These are phyloP conservation scores for Paracentrotus lividus DNA, from an alignment of 53 echinoderm and acorn worm genomes.

Conservation along the genomic window DNA sequence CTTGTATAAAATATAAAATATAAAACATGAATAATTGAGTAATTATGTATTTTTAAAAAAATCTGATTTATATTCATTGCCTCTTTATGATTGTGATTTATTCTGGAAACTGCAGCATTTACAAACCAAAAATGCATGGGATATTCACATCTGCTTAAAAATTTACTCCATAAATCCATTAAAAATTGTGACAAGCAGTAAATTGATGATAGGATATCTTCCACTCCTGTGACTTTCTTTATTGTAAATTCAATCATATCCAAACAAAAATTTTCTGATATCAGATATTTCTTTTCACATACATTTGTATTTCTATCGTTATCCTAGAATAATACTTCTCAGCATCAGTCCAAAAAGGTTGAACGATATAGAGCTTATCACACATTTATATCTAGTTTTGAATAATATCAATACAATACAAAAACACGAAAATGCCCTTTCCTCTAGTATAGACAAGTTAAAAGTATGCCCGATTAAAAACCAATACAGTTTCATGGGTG, in stretches of 20 bases:
- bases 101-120: background rate
- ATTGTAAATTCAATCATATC: background rate
- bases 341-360: too few relatives aligned
- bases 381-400: too few relatives aligned
- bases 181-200: background rate
- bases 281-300: too few relatives aligned
- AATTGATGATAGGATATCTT: background rate
- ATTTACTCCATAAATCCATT: background rate
- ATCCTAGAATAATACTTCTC: too few relatives aligned
- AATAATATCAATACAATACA: too few relatives aligned
- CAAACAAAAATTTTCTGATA: too few relatives aligned
- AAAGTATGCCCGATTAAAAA: background rate
- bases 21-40: background rate
- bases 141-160: background rate
- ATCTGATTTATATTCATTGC: background rate
- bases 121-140: background rate
- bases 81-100: background rate
- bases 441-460: background rate
- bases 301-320: too few relatives aligned
- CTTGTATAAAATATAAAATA: background rate
- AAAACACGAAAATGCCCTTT: background rate
- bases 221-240: background rate
- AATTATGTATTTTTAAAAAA: background rate
- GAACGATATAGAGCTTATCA: too few relatives aligned
- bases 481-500: background rate